Evolutionary conservation across 2,113 vertebrate species (phyloP), one percentile per base, ranked within the genome.

Genomic region (Panurus biarmicus): DNA sequence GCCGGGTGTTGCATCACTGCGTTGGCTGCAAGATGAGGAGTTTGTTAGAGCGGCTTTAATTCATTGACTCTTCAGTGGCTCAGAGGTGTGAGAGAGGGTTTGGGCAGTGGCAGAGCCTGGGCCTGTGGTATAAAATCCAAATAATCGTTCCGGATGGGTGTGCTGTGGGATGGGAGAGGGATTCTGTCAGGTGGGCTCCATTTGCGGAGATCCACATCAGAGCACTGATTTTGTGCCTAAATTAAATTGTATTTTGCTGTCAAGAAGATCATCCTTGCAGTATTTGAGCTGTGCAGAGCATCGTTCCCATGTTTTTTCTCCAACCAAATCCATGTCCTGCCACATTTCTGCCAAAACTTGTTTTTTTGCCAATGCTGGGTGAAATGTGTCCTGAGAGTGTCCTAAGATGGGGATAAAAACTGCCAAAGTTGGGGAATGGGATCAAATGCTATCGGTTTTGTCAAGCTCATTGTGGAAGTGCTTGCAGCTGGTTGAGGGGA

Each of bases 171-270:
- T 14, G 17, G 38, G 25, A 26, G 14, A 71, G 61, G 2, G 60
- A 6, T 22, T 47, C 38, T 26, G 40, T 25, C 47, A 10, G 83
- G 50, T 3, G 0, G 51, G 31, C 40, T 57, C 31, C 0, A 4
- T 36, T 80, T 0, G 0, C 0, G 0, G 36, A 14, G 60, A 3
- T 24, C 6, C 66, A 16, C 35, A 21, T 61, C 53, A 13, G 36
- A 57, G 54, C 10, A 14, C 38, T 33, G 31, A 22, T 23, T 28
- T 45, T 12, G 1, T 25, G 26, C 40, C 56, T 70, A 8, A 80
- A 38, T 56, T 4, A 12, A 38, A 21, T 36, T 0, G 0, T 14
- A 8, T 54, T 85, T 90, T 25, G 28, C 20, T 69, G 44, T 66
- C 54, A 33, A 6, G 33, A n/a, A 73, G 35, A 5, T 40, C 40